phyloP scores from a whole-genome alignment of 2,888 invertebrate genomes.

The Rotaria macrura region DNA sequence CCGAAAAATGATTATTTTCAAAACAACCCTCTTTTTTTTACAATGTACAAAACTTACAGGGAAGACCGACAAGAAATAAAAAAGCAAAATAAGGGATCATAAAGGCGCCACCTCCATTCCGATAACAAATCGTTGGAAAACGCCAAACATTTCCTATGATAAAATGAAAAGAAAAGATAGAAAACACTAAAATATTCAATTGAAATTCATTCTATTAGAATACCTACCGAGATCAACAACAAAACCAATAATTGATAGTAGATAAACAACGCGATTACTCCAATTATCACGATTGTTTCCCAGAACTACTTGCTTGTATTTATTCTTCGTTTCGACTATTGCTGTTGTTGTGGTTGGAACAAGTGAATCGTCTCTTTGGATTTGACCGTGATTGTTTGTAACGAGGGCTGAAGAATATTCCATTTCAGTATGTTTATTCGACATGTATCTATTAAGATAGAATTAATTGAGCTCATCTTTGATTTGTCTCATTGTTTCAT shows the following conservation, averaged over 20 bases:
- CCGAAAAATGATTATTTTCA: background rate
- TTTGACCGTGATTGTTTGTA: background rate
- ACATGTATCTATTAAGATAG: background rate
- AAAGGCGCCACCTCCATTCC: constrained; percentile 33
- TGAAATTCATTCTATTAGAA: background rate
- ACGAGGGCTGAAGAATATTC: background rate
- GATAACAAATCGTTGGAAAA: constrained; percentile 32
- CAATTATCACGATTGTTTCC: constrained; percentile 23
- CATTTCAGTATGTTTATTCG: background rate
- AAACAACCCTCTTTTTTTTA: background rate
- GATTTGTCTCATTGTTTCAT: background rate
- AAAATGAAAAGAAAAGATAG: too few relatives aligned
- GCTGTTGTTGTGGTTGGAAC: background rate
- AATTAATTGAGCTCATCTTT: background rate
- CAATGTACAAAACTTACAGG: constrained; percentile 16
- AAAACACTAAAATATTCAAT: too few relatives aligned
- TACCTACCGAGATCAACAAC: constrained; percentile 28
- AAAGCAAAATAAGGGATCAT: constrained; percentile 28
- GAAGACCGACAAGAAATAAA: constrained; percentile 31
- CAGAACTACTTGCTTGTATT: background rate
- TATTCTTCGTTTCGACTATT: background rate
- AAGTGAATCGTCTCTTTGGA: background rate
- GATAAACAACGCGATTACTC: constrained; percentile 28
- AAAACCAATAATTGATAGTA: constrained; percentile 33
- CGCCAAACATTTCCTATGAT: constrained; percentile 31